Conservation (phyloP, 2,113 vertebrate genomes). For the Hiodon tergisus region DNA sequence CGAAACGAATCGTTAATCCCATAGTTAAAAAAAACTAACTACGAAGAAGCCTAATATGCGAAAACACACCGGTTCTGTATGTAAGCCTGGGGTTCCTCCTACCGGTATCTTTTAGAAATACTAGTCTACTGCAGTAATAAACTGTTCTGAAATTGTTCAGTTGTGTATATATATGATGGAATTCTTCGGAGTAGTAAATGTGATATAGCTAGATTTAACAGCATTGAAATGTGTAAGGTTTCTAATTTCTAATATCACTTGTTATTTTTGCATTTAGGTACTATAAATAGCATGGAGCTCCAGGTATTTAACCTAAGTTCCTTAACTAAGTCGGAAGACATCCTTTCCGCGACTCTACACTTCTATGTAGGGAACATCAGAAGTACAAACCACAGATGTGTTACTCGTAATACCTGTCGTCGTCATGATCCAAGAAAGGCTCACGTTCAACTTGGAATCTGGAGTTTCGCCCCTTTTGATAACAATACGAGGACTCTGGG, state of each 20-base stretch:
- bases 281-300: slow-evolving; percentile 58
- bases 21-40: no score
- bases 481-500: slow-evolving; percentile 66
- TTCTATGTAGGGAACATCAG: slow-evolving; percentile 73
- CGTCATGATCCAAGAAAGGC: slow-evolving; percentile 50
- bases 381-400: slow-evolving; percentile 54
- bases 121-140: background rate
- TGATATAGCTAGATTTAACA: no score
- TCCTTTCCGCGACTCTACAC: slow-evolving; percentile 84
- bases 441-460: slow-evolving; percentile 69
- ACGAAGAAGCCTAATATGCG: no score
- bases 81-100: slow-evolving; percentile 12
- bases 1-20: no score
- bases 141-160: background rate
- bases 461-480: slow-evolving; percentile 65
- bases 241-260: slow-evolving; percentile 12
- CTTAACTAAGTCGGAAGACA: slow-evolving; percentile 81
- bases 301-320: slow-evolving; percentile 89
- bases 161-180: no score
- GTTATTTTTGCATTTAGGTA: slow-evolving; percentile 55
- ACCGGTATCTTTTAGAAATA: slow-evolving; percentile 9
- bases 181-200: no score
- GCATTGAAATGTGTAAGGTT: slow-evolving; percentile 2
- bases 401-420: slow-evolving; percentile 43
- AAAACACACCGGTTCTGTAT: no score